These are phyloP conservation scores for Nyctibius bracteatus DNA, from an alignment of 2,113 vertebrate genomes.

Conservation along the genomic window DNA sequence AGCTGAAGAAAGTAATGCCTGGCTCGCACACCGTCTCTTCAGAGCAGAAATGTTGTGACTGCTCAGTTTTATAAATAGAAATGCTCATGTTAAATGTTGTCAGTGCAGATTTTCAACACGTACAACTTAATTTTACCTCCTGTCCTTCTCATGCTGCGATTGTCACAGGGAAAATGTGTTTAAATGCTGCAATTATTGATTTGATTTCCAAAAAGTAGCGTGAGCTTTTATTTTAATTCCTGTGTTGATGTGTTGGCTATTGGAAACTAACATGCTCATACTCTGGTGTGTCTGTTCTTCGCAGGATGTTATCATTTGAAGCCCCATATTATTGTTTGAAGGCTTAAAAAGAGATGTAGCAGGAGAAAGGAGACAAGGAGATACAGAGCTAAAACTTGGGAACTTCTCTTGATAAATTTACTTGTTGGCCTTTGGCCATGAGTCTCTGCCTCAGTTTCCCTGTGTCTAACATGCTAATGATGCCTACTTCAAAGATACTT, in stretches of 20 bases:
- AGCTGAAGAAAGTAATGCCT: neutral
- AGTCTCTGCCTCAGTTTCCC: neutral
- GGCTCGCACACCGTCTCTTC: neutral
- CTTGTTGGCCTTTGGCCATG: rapidly evolving
- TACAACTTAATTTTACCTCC: neutral
- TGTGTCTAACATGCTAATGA: neutral
- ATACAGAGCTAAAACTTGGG: neutral
- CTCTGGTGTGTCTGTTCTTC: neutral
- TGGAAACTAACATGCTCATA: rapidly evolving
- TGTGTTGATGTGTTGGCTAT: rapidly evolving
- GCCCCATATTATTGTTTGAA: neutral
- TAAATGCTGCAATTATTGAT: neutral
- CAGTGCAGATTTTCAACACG: neutral
- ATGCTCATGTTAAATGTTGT: neutral
- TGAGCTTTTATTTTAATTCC: neutral
- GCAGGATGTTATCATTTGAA: neutral
- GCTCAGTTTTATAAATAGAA: neutral
- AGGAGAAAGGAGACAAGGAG: neutral
- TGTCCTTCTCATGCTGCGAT: neutral
- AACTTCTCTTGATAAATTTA: neutral
- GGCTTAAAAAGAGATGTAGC: neutral
- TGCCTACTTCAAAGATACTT: neutral
- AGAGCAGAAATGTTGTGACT: neutral
- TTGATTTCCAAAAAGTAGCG: neutral
- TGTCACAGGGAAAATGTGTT: neutral